Conservation (phyloP, 2,113 vertebrate genomes). For the Anolis carolinensis region DNA sequence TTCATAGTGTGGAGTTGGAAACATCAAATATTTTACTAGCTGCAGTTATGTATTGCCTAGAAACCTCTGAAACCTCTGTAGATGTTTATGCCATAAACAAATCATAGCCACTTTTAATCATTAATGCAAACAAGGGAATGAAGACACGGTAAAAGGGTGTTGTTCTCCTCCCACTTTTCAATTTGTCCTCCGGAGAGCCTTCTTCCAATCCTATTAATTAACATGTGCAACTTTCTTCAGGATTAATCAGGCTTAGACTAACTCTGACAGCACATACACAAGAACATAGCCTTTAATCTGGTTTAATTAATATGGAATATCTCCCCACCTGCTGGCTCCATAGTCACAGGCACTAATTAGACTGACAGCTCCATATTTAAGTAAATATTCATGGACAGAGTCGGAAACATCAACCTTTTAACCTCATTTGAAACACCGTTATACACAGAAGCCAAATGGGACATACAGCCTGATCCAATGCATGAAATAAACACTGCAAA, state of each 20-base stretch:
- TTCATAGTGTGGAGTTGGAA: not conserved
- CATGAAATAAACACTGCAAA: not conserved
- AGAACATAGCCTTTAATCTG: conserved; percentile 26
- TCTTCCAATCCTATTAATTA: conserved; percentile 28
- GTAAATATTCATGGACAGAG: conserved; percentile 20
- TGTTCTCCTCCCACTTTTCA: not conserved
- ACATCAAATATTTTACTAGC: not conserved
- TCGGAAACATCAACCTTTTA: not conserved
- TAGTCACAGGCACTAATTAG: conserved; percentile 26
- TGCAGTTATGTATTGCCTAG: not conserved
- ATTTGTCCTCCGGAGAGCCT: conserved; percentile 1
- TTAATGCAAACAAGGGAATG: not conserved
- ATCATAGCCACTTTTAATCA: not conserved
- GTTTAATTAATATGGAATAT: conserved; percentile 34
- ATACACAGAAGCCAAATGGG: not conserved
- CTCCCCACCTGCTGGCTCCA: conserved; percentile 26
- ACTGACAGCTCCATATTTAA: conserved; percentile 13
- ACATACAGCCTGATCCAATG: not conserved
- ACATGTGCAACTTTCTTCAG: conserved; percentile 16
- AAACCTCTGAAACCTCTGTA: not conserved
- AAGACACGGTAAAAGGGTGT: not conserved
- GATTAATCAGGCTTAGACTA: conserved; percentile 31
- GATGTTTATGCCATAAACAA: conserved; percentile 3
- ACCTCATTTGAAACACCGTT: not conserved
- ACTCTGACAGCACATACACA: conserved; percentile 24